Percentiles rank a stretch among this genome's conserved stretches.
Conservation (phyloP, 1,140 invertebrate species). For the Bombus picipes region DNA sequence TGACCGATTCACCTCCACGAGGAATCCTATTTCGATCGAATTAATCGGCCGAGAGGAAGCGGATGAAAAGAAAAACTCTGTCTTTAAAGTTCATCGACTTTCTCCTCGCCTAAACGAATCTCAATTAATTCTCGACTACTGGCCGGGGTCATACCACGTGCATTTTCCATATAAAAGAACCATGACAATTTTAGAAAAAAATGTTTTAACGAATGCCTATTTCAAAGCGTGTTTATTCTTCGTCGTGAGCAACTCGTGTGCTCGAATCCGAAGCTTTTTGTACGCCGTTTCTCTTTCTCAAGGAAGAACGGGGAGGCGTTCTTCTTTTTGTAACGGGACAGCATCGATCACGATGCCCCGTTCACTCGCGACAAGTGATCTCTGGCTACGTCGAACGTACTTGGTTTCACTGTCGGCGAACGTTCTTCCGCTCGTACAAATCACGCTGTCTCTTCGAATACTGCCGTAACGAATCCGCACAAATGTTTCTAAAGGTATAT, state of each 20-base stretch:
- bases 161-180: not conserved
- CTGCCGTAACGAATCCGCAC: constrained; percentile 63
- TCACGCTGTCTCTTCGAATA: constrained; percentile 38
- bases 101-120: not conserved
- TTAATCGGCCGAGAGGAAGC: not conserved
- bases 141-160: not conserved
- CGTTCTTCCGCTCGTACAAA: constrained; percentile 27
- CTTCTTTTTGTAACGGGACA: not conserved
- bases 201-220: not conserved
- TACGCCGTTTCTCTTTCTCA: not conserved
- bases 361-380: constrained; percentile 15
- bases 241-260: not conserved
- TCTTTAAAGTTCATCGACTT: not conserved
- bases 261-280: not conserved
- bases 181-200: constrained; percentile 28
- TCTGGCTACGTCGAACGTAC: constrained; percentile 27
- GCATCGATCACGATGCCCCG: constrained; percentile 4
- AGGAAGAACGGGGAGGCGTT: not conserved
- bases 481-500: constrained; percentile 30
- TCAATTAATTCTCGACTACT: not conserved
- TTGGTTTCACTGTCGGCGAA: constrained; percentile 20
- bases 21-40: not conserved
- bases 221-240: not conserved
- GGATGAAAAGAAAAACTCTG: not conserved
- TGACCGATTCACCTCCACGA: not conserved